Evolutionary conservation across 2,888 invertebrate species (phyloP).

Genomic region (Erpobdella octoculata): DNA sequence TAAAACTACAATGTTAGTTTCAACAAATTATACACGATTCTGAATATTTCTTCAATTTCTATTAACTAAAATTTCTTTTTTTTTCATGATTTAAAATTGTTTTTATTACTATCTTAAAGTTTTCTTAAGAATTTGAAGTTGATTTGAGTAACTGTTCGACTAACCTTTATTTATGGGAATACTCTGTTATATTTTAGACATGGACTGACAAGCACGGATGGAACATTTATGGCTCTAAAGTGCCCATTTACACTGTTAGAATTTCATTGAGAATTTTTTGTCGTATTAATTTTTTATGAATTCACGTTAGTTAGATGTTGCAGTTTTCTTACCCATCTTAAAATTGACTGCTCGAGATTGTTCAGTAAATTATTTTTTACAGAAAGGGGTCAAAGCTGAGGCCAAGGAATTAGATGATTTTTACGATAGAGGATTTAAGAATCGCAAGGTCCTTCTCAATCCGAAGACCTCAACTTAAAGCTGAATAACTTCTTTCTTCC

Average conservation of each 20-base stretch:
- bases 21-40: neutral
- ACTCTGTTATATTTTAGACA: too few species aligned
- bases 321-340: too few species aligned
- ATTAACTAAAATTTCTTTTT: too few species aligned
- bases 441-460: conserved; percentile 25
- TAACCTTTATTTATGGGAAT: too few species aligned
- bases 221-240: conserved; percentile 36
- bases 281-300: neutral
- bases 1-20: conserved; percentile 41
- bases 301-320: too few species aligned
- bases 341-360: too few species aligned
- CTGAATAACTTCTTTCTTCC: too few species aligned
- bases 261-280: neutral
- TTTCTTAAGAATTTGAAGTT: too few species aligned
- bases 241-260: conserved; percentile 32
- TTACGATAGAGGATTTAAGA: conserved; percentile 40
- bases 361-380: too few species aligned
- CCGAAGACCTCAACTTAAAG: neutral
- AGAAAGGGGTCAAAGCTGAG: neutral
- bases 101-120: neutral
- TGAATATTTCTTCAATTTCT: too few species aligned
- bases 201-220: conserved; percentile 39
- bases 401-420: conserved; percentile 37
- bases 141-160: too few species aligned
- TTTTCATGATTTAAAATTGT: neutral